Percentiles rank a stretch among this genome's conserved stretches.
Evolutionary conservation across 2,797 vertebrate species (phyloP).

Genomic region (Petrocephalus schoutedeni): DNA sequence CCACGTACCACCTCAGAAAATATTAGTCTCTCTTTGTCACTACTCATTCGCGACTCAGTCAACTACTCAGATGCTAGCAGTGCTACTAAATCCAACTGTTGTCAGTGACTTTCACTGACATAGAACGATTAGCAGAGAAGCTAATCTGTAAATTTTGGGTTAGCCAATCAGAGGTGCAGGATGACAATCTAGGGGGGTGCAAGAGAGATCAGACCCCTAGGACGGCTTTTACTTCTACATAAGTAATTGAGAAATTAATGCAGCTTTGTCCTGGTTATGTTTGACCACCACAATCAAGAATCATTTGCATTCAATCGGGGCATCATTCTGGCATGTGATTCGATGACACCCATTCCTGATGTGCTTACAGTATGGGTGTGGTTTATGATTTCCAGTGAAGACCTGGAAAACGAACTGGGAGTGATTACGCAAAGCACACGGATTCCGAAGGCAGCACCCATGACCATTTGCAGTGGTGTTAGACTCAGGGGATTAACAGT

Average conservation of each 20-base stretch:
- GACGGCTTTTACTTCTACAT: neutral
- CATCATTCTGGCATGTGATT: neutral
- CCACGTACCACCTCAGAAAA: too few relatives aligned
- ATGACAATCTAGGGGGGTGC: too few relatives aligned
- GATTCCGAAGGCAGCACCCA: neutral
- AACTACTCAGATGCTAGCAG: too few relatives aligned
- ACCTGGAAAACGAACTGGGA: neutral
- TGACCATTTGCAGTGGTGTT: neutral
- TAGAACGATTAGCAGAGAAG: too few relatives aligned
- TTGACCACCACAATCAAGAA: neutral
- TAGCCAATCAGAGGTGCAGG: too few relatives aligned
- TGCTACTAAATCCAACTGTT: too few relatives aligned
- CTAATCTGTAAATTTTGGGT: too few relatives aligned
- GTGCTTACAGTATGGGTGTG: neutral
- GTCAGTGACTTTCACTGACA: too few relatives aligned
- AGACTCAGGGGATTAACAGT: neutral
- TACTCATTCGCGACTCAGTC: too few relatives aligned
- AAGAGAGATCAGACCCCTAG: too few relatives aligned
- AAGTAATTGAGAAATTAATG: neutral
- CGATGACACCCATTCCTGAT: neutral
- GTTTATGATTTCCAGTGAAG: too few relatives aligned
- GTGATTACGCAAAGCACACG: neutral
- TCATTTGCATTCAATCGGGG: neutral
- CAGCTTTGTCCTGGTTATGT: neutral
- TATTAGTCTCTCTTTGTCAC: too few relatives aligned